These are phyloP conservation scores for Mercenaria mercenaria DNA, from an alignment of 1,140 invertebrate genomes.

Conservation along the genomic window DNA sequence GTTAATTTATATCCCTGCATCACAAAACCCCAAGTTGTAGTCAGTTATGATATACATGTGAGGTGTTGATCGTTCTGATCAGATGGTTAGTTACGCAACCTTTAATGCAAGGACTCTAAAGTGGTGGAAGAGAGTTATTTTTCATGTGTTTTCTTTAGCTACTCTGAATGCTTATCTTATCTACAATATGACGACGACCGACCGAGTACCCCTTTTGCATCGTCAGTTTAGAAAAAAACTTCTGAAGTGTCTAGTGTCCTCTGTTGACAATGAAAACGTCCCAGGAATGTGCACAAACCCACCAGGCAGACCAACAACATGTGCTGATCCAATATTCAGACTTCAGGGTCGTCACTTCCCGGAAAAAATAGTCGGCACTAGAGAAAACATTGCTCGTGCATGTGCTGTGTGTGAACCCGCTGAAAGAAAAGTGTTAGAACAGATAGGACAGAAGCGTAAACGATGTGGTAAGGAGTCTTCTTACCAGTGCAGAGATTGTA, in stretches of 20 bases:
- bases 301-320: not conserved
- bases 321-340: not conserved
- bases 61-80: slow-evolving; percentile 57
- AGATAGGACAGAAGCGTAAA: not conserved
- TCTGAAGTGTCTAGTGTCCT: not conserved
- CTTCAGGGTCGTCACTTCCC: not conserved
- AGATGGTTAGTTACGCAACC: slow-evolving; percentile 33
- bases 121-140: slow-evolving; percentile 60
- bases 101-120: slow-evolving; percentile 28
- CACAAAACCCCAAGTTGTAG: slow-evolving; percentile 1
- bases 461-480: not conserved
- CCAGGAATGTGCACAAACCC: not conserved
- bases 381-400: not conserved
- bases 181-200: not conserved
- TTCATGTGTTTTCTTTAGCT: slow-evolving; percentile 32
- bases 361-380: not conserved
- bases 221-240: not conserved
- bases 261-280: not conserved
- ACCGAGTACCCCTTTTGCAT: not conserved
- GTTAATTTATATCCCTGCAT: too few relatives aligned
- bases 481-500: slow-evolving; percentile 28
- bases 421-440: not conserved
- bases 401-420: slow-evolving; percentile 8
- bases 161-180: slow-evolving; percentile 27
- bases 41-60: slow-evolving; percentile 35